Percentiles rank a stretch among this genome's conserved stretches.
These are phyloP conservation scores for Tragelaphus scriptus DNA, from an alignment of 2,113 vertebrate genomes.

Conservation along the genomic window DNA sequence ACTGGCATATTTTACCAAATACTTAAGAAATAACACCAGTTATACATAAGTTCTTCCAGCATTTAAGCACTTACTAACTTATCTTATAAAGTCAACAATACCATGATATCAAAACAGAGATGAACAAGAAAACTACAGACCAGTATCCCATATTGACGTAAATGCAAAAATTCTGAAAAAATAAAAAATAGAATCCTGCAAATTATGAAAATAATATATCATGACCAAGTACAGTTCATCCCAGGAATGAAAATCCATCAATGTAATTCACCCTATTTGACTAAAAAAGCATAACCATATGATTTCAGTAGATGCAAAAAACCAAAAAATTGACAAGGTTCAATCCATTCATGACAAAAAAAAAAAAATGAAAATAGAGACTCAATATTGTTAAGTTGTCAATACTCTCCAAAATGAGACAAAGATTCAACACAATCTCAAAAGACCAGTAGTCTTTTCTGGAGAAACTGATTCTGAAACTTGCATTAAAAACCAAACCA, in stretches of 20 bases:
- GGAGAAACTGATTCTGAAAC: background rate
- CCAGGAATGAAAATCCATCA: background rate
- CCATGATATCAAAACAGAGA: background rate
- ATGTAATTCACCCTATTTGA: background rate
- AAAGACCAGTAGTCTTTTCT: background rate
- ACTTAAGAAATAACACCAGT: background rate
- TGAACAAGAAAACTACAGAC: background rate
- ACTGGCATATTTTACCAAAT: background rate
- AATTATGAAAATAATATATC: background rate
- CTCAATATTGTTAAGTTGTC: background rate
- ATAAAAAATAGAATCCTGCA: background rate
- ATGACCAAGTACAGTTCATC: background rate
- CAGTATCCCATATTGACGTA: background rate
- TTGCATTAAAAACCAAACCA: background rate
- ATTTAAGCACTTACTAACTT: background rate
- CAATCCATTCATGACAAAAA: background rate
- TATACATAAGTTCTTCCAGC: background rate
- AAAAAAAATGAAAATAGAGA: background rate
- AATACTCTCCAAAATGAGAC: background rate
- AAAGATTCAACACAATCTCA: background rate
- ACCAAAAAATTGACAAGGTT: background rate
- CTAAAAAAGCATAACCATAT: background rate
- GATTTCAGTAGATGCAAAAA: background rate
- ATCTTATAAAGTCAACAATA: background rate
- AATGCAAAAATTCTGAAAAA: background rate